Evolutionary conservation across 2,797 vertebrate genomes (phyloP).

Genomic region (Takifugu ocellatus): DNA sequence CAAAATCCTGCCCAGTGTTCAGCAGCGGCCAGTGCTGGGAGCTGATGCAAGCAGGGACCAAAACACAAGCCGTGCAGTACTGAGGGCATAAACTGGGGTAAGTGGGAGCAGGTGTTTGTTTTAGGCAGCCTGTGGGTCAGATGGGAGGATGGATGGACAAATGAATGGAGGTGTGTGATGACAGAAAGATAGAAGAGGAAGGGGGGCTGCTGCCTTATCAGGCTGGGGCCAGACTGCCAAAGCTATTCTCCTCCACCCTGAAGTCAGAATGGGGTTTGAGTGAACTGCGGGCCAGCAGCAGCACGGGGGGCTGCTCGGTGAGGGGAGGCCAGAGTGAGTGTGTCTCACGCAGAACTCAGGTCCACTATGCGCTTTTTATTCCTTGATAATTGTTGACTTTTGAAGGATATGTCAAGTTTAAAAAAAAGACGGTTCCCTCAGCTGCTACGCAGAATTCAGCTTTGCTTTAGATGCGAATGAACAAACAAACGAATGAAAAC

Average conservation of each 20-base stretch:
- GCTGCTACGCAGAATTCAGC: conserved; percentile 13
- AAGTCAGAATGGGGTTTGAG: conserved; percentile 49
- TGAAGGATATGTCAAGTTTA: too few species aligned
- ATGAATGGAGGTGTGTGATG: conserved; percentile 51
- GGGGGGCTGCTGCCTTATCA: conserved; percentile 59
- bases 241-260: conserved; percentile 51
- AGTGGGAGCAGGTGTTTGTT: conserved; percentile 64
- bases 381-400: too few species aligned
- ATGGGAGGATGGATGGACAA: conserved; percentile 48
- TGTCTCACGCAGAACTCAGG: background rate
- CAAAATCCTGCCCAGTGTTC: conserved; percentile 7
- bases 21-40: conserved; percentile 31
- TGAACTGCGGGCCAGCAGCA: conserved; percentile 56
- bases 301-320: conserved; percentile 11
- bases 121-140: conserved; percentile 58
- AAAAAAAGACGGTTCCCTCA: conserved; percentile 34
- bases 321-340: conserved; percentile 24
- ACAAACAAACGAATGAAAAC: too few species aligned
- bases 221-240: conserved; percentile 56
- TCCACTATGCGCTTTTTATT: too few species aligned
- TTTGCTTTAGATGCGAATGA: too few species aligned
- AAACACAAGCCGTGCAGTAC: conserved; percentile 37
- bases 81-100: conserved; percentile 45
- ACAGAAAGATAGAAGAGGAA: conserved; percentile 44
- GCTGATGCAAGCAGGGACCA: conserved; percentile 40